Conservation (phyloP, 2,113 vertebrate genomes). For the Candoia aspera region DNA sequence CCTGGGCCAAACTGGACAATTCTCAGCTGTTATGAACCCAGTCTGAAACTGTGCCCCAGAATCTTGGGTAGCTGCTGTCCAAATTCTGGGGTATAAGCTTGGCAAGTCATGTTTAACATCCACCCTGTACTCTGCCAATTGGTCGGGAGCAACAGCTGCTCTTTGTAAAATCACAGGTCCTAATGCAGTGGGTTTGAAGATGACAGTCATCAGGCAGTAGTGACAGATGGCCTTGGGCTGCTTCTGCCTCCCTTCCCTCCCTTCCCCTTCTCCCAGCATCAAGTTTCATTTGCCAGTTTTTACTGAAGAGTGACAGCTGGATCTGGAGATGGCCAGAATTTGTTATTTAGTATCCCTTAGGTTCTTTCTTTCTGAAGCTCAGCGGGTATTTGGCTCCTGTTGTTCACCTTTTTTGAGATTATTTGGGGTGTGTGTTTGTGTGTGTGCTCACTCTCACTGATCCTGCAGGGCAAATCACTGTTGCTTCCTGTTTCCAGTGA, state of each 20-base stretch:
- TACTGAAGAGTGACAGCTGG: not conserved
- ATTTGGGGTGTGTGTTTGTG: too few relatives aligned
- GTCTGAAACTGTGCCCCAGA: too few relatives aligned
- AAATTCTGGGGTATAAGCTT: not conserved
- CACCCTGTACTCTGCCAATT: not conserved
- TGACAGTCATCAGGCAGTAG: not conserved
- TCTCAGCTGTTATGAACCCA: not conserved
- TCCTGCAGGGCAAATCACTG: not conserved
- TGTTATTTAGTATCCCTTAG: not conserved
- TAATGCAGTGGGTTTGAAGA: not conserved
- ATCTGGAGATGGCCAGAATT: not conserved
- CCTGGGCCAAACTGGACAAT: not conserved
- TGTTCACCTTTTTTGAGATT: not conserved
- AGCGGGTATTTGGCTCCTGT: not conserved
- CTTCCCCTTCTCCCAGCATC: not conserved
- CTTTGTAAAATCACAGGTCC: not conserved
- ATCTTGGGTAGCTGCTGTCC: not conserved
- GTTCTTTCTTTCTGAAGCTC: not conserved
- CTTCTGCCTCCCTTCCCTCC: not conserved
- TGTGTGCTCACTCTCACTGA: not conserved
- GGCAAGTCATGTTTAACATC: not conserved
- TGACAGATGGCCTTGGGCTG: not conserved
- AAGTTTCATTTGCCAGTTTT: not conserved
- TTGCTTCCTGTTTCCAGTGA: not conserved
- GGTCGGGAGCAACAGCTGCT: slow-evolving; percentile 9